Evolutionary conservation across 1,140 invertebrate species (phyloP), one percentile per base, ranked within the genome.

Genomic region (Papilio aristodemus): DNA sequence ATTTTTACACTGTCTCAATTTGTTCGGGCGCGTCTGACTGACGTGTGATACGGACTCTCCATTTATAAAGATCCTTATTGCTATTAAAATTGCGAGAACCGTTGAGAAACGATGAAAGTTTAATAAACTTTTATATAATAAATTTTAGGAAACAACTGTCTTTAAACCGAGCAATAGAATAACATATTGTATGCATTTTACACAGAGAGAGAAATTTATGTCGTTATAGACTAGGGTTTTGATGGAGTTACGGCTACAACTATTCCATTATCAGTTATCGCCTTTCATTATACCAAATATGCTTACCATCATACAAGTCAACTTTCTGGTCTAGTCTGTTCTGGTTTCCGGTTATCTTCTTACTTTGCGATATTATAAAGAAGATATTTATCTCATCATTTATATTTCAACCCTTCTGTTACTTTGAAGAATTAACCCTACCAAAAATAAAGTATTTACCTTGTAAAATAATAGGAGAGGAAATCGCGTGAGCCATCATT

Each of bases 1-100:
- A 87, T 91, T 87, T 86, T 84, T 85, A 79, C 86, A 87, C 83
- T 81, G 85, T 85, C 87, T 86, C 89, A 89, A 91, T 91, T 89
- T 86, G 83, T 81, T 80, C 77, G 59, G 67, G 68, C 64, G 70
- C 71, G 75, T 69, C 76, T 86, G 85, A 87, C 66, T 87, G 86
- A 88, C 85, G 79, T 81, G 76, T 83, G 83, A 89, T 81, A 80
- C 74, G 73, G 71, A 77, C 54, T 76, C 76, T 75, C 80, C 70
- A 80, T 81, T 84, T 86, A 74, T 82, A 73, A 79, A 75, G 70
- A 80, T 80, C 41, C 41, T 66, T 81, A 78, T 83, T 77, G 77
- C 78, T 75, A 85, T 80, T 74, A 79, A 80, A 83, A 80, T 77
- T 80, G 71, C 78, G 72, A 73, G 68, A 59, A 70, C 50, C 41